Base-by-base conservation (phyloP, 2,113 vertebrate genomes). In the Eleginops maclovinus region DNA sequence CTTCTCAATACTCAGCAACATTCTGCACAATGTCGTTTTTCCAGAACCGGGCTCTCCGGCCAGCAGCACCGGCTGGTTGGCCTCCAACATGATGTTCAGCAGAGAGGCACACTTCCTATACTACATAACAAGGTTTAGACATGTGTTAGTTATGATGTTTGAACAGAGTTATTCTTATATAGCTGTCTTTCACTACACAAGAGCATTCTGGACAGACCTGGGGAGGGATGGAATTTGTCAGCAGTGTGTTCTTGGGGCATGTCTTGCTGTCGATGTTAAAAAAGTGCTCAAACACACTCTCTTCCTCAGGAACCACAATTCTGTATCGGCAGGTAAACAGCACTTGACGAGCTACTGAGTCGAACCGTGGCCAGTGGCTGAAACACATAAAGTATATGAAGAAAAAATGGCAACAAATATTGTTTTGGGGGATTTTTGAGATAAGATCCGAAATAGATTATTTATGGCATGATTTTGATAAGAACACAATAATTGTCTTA, bases 251-350 rank as follows among this genome's bases (percentile, higher is more conserved):
- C 12, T 51, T 88, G 44, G 41, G 82, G 81, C 26, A 79, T 31
- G 68, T 84, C 79, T 90, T 59, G 72, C 77, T 58, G 51, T 77
- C 61, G 0, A 58, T 68, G 72, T 82, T 88, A 8, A 96, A 92
- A 50, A 94, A 94, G 43, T 96, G 87, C 46, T 97, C 96, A 88
- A 96, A 97, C 17, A 96, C 90, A 15, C 85, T 93, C 16, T 85
- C 87, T 17, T 84, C 85, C 4, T 85, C 24, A 5, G 95, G 95
- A 44, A 94, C 86, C 65, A 90, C 79, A 44, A 95, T 88, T 64
- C 89, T 90, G 83, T 90, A 92, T 31, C 85, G 61, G 69, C 94
- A 92, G 8, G 63, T 41, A 28, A 64, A 67, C 9, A 97, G 82
- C 21, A 90, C 83, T 26, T 84, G 68, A 16, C 92, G 93, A 36